These are phyloP conservation scores for Zosterops lateralis DNA, from an alignment of 2,113 vertebrate genomes.

Conservation along the genomic window DNA sequence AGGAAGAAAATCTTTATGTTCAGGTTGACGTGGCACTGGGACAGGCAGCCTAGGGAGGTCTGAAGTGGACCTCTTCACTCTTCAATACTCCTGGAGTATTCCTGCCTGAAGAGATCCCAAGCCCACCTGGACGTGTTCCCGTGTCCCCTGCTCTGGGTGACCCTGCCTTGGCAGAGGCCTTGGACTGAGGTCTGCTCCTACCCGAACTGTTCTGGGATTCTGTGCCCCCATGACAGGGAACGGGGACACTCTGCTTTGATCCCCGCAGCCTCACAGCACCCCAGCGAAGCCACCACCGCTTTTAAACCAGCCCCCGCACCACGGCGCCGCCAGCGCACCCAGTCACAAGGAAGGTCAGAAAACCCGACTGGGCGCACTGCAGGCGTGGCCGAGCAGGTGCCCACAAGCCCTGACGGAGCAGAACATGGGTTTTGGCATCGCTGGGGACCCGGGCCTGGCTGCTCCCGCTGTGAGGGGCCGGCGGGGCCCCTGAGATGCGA, in stretches of 20 bases:
- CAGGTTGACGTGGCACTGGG: accelerated
- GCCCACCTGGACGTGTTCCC: neutral
- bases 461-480: neutral
- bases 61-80: no score
- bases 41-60: neutral
- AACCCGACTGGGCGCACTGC: accelerated
- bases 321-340: accelerated
- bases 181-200: neutral
- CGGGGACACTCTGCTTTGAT: accelerated
- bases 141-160: neutral
- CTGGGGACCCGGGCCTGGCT: accelerated
- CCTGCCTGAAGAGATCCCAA: neutral
- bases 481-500: neutral
- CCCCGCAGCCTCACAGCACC: neutral
- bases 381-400: neutral
- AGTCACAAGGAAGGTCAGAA: accelerated
- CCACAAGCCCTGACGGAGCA: accelerated
- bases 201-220: neutral
- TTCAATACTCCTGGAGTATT: no score
- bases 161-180: neutral
- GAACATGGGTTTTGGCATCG: accelerated
- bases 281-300: accelerated
- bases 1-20: neutral
- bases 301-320: neutral
- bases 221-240: accelerated